A percentile compares a stretch with the other conserved stretches of the same genome.
Conservation (phyloP, 2,888 invertebrate species). For the Drosophila recens region DNA sequence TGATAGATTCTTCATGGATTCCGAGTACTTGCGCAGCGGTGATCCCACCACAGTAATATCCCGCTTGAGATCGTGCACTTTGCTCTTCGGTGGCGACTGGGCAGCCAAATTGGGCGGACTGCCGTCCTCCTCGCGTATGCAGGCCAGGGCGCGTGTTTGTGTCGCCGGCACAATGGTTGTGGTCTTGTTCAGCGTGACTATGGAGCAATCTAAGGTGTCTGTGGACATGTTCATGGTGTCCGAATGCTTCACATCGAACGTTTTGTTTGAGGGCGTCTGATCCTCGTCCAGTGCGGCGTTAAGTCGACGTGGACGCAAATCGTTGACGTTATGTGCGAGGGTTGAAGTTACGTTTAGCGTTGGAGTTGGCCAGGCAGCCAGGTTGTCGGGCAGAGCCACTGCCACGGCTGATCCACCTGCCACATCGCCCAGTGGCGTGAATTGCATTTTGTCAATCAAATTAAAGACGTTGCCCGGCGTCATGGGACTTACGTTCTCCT, state of each 20-base stretch:
- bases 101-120: conserved; percentile 38
- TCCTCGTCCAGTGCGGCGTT: conserved; percentile 61
- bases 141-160: conserved; percentile 70
- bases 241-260: conserved; percentile 78
- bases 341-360: conserved; percentile 12
- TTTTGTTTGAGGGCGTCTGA: conserved; percentile 72
- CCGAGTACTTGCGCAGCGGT: conserved; percentile 83
- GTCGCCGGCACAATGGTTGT: conserved; percentile 72
- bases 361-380: conserved; percentile 83
- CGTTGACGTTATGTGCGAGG: conserved; percentile 20
- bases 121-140: conserved; percentile 82
- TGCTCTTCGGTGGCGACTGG: conserved; percentile 21
- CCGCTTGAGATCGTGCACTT: conserved; percentile 70
- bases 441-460: conserved; percentile 83
- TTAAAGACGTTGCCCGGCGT: conserved; percentile 82
- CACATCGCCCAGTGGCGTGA: conserved; percentile 80
- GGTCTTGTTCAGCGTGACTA: conserved; percentile 73
- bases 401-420: conserved; percentile 6
- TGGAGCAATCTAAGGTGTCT: conserved; percentile 67
- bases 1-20: conserved; percentile 84
- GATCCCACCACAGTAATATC: conserved; percentile 83
- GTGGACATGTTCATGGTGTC: conserved; percentile 62
- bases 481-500: conserved; percentile 86
- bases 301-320: conserved; percentile 80
- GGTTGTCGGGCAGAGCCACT: conserved; percentile 67